Conservation (phyloP, 2,888 invertebrate genomes). For the Eumerus sabulonum region DNA sequence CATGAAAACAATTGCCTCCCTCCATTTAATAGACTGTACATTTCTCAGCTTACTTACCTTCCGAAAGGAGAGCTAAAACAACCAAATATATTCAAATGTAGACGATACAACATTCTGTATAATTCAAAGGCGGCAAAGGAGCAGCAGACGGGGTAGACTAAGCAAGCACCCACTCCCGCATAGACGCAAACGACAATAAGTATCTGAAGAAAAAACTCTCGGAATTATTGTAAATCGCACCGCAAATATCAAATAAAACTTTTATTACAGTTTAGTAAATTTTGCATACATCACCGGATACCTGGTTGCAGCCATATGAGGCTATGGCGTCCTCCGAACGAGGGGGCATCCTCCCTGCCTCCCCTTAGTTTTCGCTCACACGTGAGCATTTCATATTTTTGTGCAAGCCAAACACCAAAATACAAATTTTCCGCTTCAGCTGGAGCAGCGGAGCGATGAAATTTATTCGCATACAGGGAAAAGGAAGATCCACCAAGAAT, state of each 20-base stretch:
- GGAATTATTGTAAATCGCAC: slow-evolving; percentile 69
- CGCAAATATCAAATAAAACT: slow-evolving; percentile 70
- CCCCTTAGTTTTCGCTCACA: no score
- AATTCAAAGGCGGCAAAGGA: slow-evolving; percentile 50
- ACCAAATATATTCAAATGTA: slow-evolving; percentile 60
- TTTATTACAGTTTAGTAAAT: slow-evolving; percentile 69
- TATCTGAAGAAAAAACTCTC: slow-evolving; percentile 48
- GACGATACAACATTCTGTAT: slow-evolving; percentile 60
- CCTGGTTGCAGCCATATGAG: no score
- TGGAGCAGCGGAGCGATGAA: slow-evolving; percentile 57
- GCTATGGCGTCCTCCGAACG: no score
- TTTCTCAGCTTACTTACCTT: slow-evolving; percentile 51
- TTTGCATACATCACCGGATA: slow-evolving; percentile 66
- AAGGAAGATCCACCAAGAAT: slow-evolving; percentile 64
- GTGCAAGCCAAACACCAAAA: slow-evolving; percentile 63
- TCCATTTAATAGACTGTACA: slow-evolving; percentile 58
- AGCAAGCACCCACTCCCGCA: neutral
- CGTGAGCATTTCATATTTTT: slow-evolving; percentile 60
- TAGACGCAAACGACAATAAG: slow-evolving; percentile 46
- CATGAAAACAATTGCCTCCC: slow-evolving; percentile 61
- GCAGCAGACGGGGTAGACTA: slow-evolving; percentile 16
- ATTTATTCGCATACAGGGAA: slow-evolving; percentile 69
- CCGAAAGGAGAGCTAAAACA: no score
- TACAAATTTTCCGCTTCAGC: slow-evolving; percentile 63
- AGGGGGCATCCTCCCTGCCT: neutral